phyloP scores from a whole-genome alignment of 2,797 vertebrate genomes.

The Notamacropus eugenii region DNA sequence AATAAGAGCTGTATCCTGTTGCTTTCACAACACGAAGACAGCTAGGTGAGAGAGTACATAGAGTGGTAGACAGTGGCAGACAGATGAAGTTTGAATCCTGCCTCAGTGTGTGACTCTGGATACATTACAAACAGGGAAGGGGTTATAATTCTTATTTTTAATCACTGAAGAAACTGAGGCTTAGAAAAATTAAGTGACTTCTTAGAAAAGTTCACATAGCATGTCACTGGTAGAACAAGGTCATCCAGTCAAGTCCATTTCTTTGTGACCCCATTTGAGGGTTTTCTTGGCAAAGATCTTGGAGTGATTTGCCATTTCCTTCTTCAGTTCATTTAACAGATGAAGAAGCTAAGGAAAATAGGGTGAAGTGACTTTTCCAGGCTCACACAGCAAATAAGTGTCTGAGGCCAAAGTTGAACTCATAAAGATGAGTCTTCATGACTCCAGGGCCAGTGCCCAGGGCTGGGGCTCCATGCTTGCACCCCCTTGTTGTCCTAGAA shows the following conservation, averaged over 20 bases:
- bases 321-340: slow-evolving; percentile 10
- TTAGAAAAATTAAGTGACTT: not conserved
- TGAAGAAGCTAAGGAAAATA: slow-evolving; percentile 8
- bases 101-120: not conserved
- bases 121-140: not conserved
- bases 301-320: not conserved
- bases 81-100: not conserved
- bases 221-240: not conserved
- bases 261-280: not conserved
- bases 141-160: not conserved
- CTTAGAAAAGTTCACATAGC: slow-evolving; percentile 30
- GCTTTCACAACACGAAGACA: not conserved
- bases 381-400: not conserved
- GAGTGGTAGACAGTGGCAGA: not conserved
- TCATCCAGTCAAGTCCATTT: not conserved
- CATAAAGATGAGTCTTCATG: not conserved
- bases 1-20: not conserved
- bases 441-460: slow-evolving; percentile 7
- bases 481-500: not conserved
- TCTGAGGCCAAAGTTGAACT: not conserved
- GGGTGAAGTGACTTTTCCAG: not conserved
- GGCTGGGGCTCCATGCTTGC: not conserved
- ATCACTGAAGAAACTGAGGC: not conserved
- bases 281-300: not conserved
- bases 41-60: not conserved